Percentiles rank a stretch among this genome's conserved stretches.
Evolutionary conservation across 2,888 invertebrate genomes (phyloP).

Genomic region (Polymixis flavicincta): DNA sequence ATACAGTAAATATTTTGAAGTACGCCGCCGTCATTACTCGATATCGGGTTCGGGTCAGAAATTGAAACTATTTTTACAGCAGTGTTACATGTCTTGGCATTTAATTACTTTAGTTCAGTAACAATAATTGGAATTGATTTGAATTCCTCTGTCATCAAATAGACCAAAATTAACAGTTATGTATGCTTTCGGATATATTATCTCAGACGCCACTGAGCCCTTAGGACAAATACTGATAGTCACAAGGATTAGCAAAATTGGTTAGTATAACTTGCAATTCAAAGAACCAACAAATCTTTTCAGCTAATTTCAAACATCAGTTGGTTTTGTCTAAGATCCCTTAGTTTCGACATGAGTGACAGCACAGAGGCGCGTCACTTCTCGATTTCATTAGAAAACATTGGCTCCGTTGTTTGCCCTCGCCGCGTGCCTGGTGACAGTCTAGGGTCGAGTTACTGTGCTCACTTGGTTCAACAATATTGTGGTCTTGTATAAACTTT

Average conservation of each 20-base stretch:
- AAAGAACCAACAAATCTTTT: background rate
- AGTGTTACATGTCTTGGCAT: background rate
- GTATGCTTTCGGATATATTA: background rate
- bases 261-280: background rate
- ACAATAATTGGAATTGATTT: background rate
- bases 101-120: background rate
- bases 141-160: background rate
- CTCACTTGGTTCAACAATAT: slow-evolving; percentile 55
- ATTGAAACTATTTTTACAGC: background rate
- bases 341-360: slow-evolving; percentile 54
- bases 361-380: slow-evolving; percentile 65
- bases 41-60: slow-evolving; percentile 4
- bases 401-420: slow-evolving; percentile 71
- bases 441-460: slow-evolving; percentile 61
- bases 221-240: background rate
- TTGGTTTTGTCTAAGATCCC: slow-evolving; percentile 22
- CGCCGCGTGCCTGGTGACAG: slow-evolving; percentile 78
- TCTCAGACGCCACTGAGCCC: background rate
- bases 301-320: slow-evolving; percentile 17
- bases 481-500: slow-evolving; percentile 63
- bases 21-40: slow-evolving; percentile 2
- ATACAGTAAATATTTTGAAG: slow-evolving; percentile 39
- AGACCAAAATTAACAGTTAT: background rate
- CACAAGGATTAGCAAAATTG: background rate
- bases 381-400: slow-evolving; percentile 80